These are phyloP conservation scores for Caenorhabditis afra DNA, from an alignment of 2,888 invertebrate species.

Conservation along the genomic window DNA sequence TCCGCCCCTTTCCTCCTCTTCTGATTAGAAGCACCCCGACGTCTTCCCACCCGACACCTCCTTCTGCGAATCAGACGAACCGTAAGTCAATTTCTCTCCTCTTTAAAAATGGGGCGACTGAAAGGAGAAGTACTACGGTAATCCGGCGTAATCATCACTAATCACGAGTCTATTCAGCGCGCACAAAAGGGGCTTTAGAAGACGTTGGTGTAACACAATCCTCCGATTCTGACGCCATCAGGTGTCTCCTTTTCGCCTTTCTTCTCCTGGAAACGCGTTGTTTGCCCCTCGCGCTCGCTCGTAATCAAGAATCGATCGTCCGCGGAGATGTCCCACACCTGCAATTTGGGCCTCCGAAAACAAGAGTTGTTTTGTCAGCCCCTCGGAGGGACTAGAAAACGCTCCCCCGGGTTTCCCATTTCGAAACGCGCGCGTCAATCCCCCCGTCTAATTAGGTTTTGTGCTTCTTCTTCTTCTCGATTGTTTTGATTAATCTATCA, in stretches of 20 bases:
- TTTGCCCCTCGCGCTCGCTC: constrained; percentile 6
- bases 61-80: background rate
- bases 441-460: constrained; percentile 41
- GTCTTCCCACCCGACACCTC: background rate
- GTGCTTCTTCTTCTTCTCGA: constrained; percentile 42
- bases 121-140: background rate
- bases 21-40: background rate
- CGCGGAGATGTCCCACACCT: background rate
- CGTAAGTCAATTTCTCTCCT: constrained; percentile 6
- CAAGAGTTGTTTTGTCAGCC: too few relatives aligned
- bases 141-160: constrained; percentile 8
- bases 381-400: too few relatives aligned
- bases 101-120: background rate
- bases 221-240: constrained; percentile 44
- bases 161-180: constrained; percentile 16
- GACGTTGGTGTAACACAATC: constrained; percentile 45
- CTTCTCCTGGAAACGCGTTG: constrained; percentile 24
- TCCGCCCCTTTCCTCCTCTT: constrained; percentile 25
- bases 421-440: constrained; percentile 45
- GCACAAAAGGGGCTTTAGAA: constrained; percentile 11
- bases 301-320: background rate
- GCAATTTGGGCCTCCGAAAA: background rate
- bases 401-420: background rate
- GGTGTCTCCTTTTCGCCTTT: constrained; percentile 38
- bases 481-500: constrained; percentile 62